These are phyloP conservation scores for Tetragonula carbonaria DNA, from an alignment of 2,888 invertebrate species.

Conservation along the genomic window DNA sequence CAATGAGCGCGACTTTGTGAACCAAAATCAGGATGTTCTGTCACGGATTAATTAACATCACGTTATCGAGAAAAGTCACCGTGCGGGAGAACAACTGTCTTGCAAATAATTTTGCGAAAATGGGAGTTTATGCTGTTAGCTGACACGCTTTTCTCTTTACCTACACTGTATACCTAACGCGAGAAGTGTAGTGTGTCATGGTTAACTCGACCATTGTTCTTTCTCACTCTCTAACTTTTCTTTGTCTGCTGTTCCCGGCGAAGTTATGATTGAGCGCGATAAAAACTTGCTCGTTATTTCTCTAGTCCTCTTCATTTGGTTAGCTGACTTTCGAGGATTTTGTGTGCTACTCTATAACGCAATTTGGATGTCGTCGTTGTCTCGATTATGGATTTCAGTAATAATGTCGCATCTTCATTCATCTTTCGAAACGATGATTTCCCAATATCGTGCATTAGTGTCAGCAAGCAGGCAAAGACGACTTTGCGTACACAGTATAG, in stretches of 20 bases:
- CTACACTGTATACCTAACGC: not conserved
- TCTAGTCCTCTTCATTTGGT: constrained; percentile 30
- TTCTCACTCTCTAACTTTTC: constrained; percentile 31
- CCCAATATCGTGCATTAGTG: not conserved
- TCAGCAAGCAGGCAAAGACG: not conserved
- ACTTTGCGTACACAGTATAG: not conserved
- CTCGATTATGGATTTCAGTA: not conserved
- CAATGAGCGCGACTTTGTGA: not conserved
- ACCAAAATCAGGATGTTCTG: not conserved
- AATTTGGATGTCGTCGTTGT: not conserved
- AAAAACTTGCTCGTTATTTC: constrained; percentile 49
- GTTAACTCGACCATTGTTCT: constrained; percentile 36
- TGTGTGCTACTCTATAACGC: not conserved
- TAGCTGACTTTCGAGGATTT: constrained; percentile 25
- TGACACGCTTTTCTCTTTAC: not conserved
- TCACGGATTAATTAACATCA: not conserved
- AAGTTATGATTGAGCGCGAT: constrained; percentile 49
- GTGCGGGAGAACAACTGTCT: not conserved
- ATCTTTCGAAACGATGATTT: not conserved
- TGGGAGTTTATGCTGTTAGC: constrained; percentile 15
- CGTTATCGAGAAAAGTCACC: not conserved
- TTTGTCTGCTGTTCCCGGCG: constrained; percentile 28
- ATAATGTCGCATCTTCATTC: constrained; percentile 19
- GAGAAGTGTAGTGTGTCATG: constrained; percentile 7
- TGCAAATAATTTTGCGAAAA: not conserved